Base-by-base conservation (phyloP, 2,888 invertebrate genomes). In the Morinoia aosen region DNA sequence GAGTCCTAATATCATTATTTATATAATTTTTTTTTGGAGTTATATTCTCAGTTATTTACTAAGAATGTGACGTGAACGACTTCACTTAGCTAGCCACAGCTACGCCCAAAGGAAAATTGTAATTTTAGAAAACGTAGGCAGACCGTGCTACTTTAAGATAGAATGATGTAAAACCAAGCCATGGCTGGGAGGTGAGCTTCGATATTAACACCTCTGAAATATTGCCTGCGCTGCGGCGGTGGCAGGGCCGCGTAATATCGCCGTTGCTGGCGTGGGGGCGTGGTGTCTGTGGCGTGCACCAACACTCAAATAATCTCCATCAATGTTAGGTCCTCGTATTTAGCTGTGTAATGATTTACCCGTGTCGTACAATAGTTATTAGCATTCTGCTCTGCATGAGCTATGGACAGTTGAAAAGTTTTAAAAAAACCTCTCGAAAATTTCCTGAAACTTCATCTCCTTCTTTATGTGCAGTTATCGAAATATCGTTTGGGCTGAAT, bases 191-290 rank as follows among this genome's bases (percentile, higher is more conserved):
- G 39, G 48, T 48, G 40, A 10, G 90, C 39, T 14, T 4, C 48
- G 90, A 90, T 90, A 48, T 90, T 90, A 90, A 90, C 90, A 90
- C 90, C 90, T 90, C 90, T 90, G 90, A 90, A 90, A 90, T 48
- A 90, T 90, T 40, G 48, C 90, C 40, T 39, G 39, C 40, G 33
- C 40, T 90, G 90, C 90, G 39, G 40, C 14, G 16, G 16, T 40
- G 16, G 88, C n/a, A 39, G 40, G 14, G 90, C 12, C 0, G 39
- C 25, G 39, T 39, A 90, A 40, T 90, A 88, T 39, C 19, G 48
- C 48, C 48, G 48, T 5, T 48, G 48, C 48, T 33, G n/a, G 5
- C 4, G 88, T 48, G 48, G 90, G 90, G 90, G 10, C 25, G 25
- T 76, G 76, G 7, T 33, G 19, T 76, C 76, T 76, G 76, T 76